phyloP scores from a whole-genome alignment of 2,797 vertebrate species.

The Melanotaenia pygmaea region DNA sequence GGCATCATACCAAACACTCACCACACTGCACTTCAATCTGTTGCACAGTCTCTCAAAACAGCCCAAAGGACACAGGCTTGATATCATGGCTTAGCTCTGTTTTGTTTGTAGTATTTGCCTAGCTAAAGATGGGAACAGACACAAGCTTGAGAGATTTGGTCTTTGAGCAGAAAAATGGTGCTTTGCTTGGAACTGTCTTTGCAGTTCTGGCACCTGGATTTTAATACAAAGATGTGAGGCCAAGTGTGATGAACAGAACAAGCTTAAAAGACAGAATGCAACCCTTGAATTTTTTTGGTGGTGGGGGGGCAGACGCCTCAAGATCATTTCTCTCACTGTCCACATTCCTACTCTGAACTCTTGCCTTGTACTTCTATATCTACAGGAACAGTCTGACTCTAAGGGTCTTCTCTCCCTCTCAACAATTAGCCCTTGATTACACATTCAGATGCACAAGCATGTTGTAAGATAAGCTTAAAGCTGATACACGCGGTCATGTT shows the following conservation, averaged over 20 bases:
- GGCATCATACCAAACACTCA: constrained; percentile 32
- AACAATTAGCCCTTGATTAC: constrained; percentile 28
- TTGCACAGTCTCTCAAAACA: neutral
- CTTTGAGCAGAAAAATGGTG: constrained; percentile 35
- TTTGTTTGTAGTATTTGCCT: constrained; percentile 27
- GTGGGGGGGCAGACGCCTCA: constrained; percentile 29
- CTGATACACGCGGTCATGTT: constrained; percentile 25
- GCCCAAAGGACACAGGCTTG: constrained; percentile 10
- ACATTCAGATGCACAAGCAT: constrained; percentile 15
- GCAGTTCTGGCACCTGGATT: constrained; percentile 22
- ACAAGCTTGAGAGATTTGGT: constrained; percentile 8
- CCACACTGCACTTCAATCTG: constrained; percentile 12
- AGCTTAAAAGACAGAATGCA: constrained; percentile 44
- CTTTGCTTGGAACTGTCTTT: constrained; percentile 54
- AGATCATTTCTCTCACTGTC: constrained; percentile 37
- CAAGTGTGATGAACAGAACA: constrained; percentile 52
- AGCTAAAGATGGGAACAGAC: constrained; percentile 14
- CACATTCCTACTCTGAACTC: constrained; percentile 44
- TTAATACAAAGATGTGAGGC: constrained; percentile 46
- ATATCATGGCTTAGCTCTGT: constrained; percentile 25
- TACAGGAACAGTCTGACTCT: constrained; percentile 32
- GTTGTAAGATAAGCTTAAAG: constrained; percentile 23
- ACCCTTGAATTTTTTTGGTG: constrained; percentile 5
- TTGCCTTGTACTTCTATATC: constrained; percentile 47
- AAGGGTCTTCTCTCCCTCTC: constrained; percentile 25